These are phyloP conservation scores for Morone chrysops DNA, from an alignment of 2,113 vertebrate species.

Conservation along the genomic window DNA sequence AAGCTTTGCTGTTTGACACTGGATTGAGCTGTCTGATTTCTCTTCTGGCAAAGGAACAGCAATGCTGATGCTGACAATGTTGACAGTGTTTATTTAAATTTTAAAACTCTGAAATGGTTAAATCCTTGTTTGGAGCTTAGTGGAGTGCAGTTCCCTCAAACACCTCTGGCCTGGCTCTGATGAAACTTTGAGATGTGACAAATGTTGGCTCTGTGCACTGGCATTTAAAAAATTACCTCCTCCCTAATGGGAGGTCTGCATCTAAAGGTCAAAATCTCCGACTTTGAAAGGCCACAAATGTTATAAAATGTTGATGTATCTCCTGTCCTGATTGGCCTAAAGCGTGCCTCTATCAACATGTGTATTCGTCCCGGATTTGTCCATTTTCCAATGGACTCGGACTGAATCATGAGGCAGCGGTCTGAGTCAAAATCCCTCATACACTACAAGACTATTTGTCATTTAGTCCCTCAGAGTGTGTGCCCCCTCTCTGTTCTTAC, in stretches of 20 bases:
- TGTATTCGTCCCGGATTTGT: conserved; percentile 9
- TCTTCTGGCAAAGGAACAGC: not conserved
- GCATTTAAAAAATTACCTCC: conserved; percentile 57
- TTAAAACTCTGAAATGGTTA: not conserved
- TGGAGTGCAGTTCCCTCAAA: not conserved
- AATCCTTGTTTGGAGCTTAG: too few relatives aligned
- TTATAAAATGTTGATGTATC: conserved; percentile 3
- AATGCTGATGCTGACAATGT: not conserved
- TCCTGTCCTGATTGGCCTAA: conserved; percentile 12
- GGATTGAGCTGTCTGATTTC: not conserved
- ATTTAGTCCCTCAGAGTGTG: conserved; percentile 34
- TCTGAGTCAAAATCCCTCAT: conserved; percentile 25
- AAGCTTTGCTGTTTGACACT: not conserved
- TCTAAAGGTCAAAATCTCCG: conserved; percentile 57
- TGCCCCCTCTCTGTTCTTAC: not conserved
- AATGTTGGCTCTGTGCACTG: conserved; percentile 37
- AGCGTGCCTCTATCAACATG: not conserved
- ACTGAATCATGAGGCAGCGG: conserved; percentile 29
- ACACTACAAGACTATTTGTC: conserved; percentile 15
- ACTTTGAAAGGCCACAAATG: conserved; percentile 46
- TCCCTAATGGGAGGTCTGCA: conserved; percentile 17
- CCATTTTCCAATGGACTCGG: not conserved
- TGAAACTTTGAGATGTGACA: conserved; percentile 40
- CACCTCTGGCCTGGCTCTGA: conserved; percentile 8
- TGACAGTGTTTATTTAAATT: not conserved